Evolutionary conservation across 1,140 invertebrate species (phyloP).

Genomic region (Drosophila novamexicana): DNA sequence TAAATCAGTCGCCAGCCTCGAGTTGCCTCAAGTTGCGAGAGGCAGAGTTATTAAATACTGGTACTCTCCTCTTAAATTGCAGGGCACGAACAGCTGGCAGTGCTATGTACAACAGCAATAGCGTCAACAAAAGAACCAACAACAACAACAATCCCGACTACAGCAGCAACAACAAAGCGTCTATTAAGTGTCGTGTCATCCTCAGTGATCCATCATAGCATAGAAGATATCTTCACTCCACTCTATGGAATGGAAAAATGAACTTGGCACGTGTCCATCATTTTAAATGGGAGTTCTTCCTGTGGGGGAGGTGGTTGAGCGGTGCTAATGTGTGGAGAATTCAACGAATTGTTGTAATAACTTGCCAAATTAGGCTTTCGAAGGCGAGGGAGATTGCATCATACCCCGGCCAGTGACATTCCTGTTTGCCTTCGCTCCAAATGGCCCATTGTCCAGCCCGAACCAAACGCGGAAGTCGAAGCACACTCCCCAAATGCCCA

Average conservation of each 20-base stretch:
- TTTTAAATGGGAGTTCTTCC: slow-evolving; percentile 47
- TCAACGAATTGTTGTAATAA: slow-evolving; percentile 61
- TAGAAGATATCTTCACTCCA: slow-evolving; percentile 40
- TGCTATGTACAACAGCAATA: slow-evolving; percentile 31
- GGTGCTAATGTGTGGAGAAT: slow-evolving; percentile 52
- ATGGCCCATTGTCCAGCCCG: slow-evolving; percentile 68
- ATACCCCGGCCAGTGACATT: slow-evolving; percentile 29
- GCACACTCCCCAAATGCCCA: slow-evolving; percentile 77
- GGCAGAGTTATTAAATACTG: slow-evolving; percentile 65
- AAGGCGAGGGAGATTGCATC: slow-evolving; percentile 50
- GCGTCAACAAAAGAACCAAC: slow-evolving; percentile 47
- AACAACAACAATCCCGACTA: slow-evolving; percentile 30
- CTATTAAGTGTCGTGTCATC: slow-evolving; percentile 78
- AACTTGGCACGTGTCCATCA: slow-evolving; percentile 78
- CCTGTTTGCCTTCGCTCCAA: slow-evolving; percentile 26
- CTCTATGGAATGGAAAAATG: slow-evolving; percentile 49
- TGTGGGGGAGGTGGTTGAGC: slow-evolving; percentile 42
- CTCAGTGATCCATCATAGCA: slow-evolving; percentile 73
- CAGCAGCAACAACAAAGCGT: slow-evolving; percentile 53
- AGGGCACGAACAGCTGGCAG: slow-evolving; percentile 59
- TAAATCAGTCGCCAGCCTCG: slow-evolving; percentile 72
- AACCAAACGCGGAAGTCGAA: slow-evolving; percentile 48
- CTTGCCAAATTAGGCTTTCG: slow-evolving; percentile 60
- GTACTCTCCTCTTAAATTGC: slow-evolving; percentile 70
- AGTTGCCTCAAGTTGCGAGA: slow-evolving; percentile 41